phyloP scores from a whole-genome alignment of 1,140 invertebrate genomes.

The Drosophila sp. region DNA sequence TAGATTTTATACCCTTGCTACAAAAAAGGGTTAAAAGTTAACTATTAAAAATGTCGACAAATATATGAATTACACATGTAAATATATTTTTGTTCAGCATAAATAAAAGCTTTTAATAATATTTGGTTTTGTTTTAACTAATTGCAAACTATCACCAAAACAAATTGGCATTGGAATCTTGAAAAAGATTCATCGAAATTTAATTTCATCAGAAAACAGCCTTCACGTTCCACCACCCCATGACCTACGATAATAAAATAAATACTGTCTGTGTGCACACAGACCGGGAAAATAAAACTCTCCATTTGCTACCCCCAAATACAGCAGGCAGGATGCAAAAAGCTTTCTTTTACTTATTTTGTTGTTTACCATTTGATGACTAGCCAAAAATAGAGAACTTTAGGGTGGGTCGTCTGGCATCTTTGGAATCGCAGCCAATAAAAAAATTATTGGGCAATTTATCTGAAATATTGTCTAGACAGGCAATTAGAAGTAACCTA shows the following conservation, averaged over 20 bases:
- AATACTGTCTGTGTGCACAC: constrained; percentile 38
- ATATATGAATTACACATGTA: too few relatives aligned
- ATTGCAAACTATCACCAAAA: too few relatives aligned
- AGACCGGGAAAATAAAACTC: not conserved
- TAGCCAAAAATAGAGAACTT: not conserved
- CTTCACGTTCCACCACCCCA: constrained; percentile 15
- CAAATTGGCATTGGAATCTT: too few relatives aligned
- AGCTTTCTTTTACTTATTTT: constrained; percentile 23
- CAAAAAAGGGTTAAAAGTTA: not conserved
- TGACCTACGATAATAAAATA: constrained; percentile 63
- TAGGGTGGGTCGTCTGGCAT: not conserved
- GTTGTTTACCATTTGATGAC: not conserved
- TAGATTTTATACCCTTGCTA: constrained; percentile 33
- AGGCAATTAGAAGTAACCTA: constrained; percentile 20
- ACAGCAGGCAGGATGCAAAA: constrained; percentile 41
- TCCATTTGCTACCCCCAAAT: constrained; percentile 19
- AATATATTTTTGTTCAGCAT: too few relatives aligned
- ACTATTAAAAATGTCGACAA: not conserved
- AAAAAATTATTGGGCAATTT: constrained; percentile 64
- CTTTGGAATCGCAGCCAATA: constrained; percentile 43
- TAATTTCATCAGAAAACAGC: constrained; percentile 5
- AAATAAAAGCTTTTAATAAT: too few relatives aligned
- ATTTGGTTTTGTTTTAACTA: too few relatives aligned
- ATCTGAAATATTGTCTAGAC: constrained; percentile 57
- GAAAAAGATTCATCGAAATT: too few relatives aligned